Evolutionary conservation across 2,797 vertebrate genomes (phyloP), one percentile per base, ranked within the genome.

Genomic region (Anniella stebbinsi): DNA sequence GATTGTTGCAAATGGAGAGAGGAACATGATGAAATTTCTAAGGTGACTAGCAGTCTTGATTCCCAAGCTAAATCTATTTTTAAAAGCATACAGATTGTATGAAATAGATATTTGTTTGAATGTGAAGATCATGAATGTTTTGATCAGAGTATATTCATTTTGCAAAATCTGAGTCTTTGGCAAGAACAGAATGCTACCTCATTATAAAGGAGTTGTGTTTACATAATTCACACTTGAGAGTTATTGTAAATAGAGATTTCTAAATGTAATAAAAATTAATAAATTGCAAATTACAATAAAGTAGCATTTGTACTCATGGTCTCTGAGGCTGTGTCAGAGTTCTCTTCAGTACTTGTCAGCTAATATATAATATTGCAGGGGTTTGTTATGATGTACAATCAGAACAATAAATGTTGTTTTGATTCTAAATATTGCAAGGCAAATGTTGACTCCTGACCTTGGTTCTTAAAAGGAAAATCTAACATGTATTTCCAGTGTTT

Each of bases 1-100:
- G 72, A 80, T 41, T 88, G 78, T 85, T 87, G 82, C 85, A 76
- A 89, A 85, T 89, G 90, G 90, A 60, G 60, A 88, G 72, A 76
- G 54, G 28, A 86, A 78, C 45, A 90, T 86, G 85, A 83, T 86
- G 77, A 92, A 90, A 90, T 90, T 87, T 73, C 77, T 85, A 67
- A 90, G 89, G 69, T 88, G 76, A 90, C 51, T 81, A 63, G 60
- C 36, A 36, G 67, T 80, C 36, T 75, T 73, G 54, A 57, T 51
- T 80, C 48, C 60, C 76, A 88, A 60, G 28, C 41, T 75, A 48
- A 51, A 11, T 81, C 48, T 63, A 23, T 63, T 63, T 63, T 63
- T 18, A 21, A 63, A 63, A 6, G 18, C 18, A 63, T 63, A 63
- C 60, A 21, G 60, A 63, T 63, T 23, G 18, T 63, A 15, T n/a